Conservation (phyloP, 2,888 invertebrate genomes). For the Eilema griseolum region DNA sequence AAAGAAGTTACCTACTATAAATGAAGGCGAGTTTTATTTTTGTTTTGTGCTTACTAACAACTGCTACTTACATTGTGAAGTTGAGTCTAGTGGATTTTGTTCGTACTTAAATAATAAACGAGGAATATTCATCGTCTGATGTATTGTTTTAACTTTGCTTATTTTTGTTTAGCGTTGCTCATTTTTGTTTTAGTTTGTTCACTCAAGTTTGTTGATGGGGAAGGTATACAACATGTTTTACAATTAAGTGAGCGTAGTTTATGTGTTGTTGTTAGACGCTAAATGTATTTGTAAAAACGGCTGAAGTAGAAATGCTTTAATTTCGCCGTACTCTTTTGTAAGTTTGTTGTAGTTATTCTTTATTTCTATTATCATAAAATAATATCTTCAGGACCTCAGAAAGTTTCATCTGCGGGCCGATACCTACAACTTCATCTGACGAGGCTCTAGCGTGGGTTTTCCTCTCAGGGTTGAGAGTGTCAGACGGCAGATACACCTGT, state of each 20-base stretch:
- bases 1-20: conserved; percentile 56
- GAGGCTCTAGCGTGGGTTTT: too few relatives aligned
- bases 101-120: conserved; percentile 43
- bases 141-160: conserved; percentile 24
- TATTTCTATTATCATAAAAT: too few relatives aligned
- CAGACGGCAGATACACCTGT: too few relatives aligned
- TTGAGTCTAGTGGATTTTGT: conserved; percentile 34
- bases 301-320: not conserved
- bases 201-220: conserved; percentile 9
- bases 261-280: not conserved
- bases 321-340: too few relatives aligned
- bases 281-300: not conserved
- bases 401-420: too few relatives aligned
- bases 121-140: conserved; percentile 41
- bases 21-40: conserved; percentile 53
- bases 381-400: too few relatives aligned
- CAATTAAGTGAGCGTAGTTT: conserved; percentile 1
- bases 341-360: too few relatives aligned
- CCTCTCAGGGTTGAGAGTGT: too few relatives aligned
- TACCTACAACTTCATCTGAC: too few relatives aligned
- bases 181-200: conserved; percentile 9
- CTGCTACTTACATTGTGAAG: conserved; percentile 45
- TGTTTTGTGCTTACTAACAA: conserved; percentile 50
- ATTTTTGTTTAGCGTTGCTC: conserved; percentile 14
- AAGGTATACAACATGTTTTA: conserved; percentile 3